Conservation (phyloP, 2,888 invertebrate species). For the Drosophila histrio region DNA sequence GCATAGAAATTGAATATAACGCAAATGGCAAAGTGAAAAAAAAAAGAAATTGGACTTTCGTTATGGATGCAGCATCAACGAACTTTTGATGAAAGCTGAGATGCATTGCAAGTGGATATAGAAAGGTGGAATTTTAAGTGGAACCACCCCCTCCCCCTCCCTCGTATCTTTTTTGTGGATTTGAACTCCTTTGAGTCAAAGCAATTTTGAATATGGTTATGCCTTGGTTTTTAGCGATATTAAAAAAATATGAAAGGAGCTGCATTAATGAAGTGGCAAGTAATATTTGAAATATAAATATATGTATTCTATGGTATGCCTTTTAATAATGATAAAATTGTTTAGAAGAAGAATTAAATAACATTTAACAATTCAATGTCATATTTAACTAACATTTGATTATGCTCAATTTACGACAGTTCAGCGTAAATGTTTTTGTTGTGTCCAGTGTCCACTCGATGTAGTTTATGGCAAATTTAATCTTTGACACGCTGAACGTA, state of each 20-base stretch:
- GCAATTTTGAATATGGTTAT: slow-evolving; percentile 22
- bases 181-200: slow-evolving; percentile 56
- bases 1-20: slow-evolving; percentile 75
- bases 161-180: slow-evolving; percentile 37
- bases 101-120: slow-evolving; percentile 23
- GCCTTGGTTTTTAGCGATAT: slow-evolving; percentile 26
- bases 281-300: slow-evolving; percentile 22
- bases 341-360: no score
- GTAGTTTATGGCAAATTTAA: slow-evolving; percentile 47
- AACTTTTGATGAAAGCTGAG: slow-evolving; percentile 36
- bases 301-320: not conserved
- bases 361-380: no score
- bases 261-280: slow-evolving; percentile 11
- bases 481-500: slow-evolving; percentile 30
- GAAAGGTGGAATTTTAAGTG: slow-evolving; percentile 56
- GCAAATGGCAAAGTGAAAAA: slow-evolving; percentile 35
- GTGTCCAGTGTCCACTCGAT: slow-evolving; percentile 2
- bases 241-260: slow-evolving; percentile 22
- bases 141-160: slow-evolving; percentile 2
- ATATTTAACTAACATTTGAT: not conserved
- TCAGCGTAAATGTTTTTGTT: not conserved
- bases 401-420: not conserved
- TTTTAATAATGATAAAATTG: not conserved
- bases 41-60: slow-evolving; percentile 18
- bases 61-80: slow-evolving; percentile 4